These are phyloP conservation scores for Mermis nigrescens DNA, from an alignment of 2,888 invertebrate genomes.

Conservation along the genomic window DNA sequence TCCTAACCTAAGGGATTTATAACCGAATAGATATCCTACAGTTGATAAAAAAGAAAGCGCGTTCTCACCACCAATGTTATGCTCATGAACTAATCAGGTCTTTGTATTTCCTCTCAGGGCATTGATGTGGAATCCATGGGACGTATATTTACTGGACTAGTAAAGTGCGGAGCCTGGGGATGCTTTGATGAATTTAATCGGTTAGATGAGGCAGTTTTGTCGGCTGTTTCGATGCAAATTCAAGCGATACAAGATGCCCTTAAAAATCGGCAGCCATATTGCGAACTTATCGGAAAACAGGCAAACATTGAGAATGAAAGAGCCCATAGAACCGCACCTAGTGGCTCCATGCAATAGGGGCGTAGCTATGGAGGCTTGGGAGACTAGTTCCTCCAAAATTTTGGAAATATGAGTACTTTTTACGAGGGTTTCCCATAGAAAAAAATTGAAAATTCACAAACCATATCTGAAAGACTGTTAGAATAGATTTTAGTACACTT, in stretches of 20 bases:
- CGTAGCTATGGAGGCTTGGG: too few relatives aligned
- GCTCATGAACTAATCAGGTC: not conserved
- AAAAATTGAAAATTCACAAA: too few relatives aligned
- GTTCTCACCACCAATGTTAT: slow-evolving; percentile 8
- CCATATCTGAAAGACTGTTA: too few relatives aligned
- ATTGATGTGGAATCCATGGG: slow-evolving; percentile 88
- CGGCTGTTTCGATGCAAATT: slow-evolving; percentile 80
- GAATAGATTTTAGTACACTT: too few relatives aligned
- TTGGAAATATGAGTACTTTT: too few relatives aligned
- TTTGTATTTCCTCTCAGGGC: slow-evolving; percentile 42
- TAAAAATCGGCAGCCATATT: slow-evolving; percentile 40
- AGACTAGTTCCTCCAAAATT: too few relatives aligned
- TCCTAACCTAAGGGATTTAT: not conserved
- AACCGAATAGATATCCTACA: not conserved
- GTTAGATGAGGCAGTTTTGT: slow-evolving; percentile 73
- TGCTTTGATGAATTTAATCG: slow-evolving; percentile 99
- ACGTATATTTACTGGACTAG: slow-evolving; percentile 73
- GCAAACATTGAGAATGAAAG: slow-evolving; percentile 5
- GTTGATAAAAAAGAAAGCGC: not conserved
- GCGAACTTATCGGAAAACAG: slow-evolving; percentile 12
- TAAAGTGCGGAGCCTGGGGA: slow-evolving; percentile 85
- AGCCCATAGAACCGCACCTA: too few relatives aligned
- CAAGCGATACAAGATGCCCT: slow-evolving; percentile 69
- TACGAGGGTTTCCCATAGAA: too few relatives aligned
- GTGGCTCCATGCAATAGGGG: too few relatives aligned